phyloP scores from a whole-genome alignment of 2,113 vertebrate species.

The Clupea harengus region DNA sequence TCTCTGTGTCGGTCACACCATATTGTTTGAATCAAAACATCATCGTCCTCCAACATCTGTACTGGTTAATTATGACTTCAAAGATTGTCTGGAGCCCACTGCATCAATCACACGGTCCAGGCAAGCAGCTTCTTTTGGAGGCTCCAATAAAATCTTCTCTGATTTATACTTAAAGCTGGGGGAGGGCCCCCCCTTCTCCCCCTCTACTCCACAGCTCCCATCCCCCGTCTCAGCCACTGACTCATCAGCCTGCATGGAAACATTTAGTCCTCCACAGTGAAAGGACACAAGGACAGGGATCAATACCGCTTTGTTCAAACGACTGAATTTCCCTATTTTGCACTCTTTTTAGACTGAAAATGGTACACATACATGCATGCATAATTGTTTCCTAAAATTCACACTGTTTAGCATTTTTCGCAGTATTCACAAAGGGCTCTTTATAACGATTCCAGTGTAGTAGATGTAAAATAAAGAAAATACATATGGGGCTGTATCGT shows the following conservation, averaged over 20 bases:
- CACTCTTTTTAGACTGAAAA: slow-evolving; percentile 20
- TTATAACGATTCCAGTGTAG: not conserved
- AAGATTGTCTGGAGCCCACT: slow-evolving; percentile 7
- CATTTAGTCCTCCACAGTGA: slow-evolving; percentile 51
- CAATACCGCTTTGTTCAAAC: not conserved
- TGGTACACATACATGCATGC: not conserved
- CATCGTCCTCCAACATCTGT: slow-evolving; percentile 11
- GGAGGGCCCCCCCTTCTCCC: not conserved
- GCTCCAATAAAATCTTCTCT: slow-evolving; percentile 23
- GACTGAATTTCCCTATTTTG: not conserved
- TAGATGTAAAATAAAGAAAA: not conserved
- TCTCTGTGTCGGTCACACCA: slow-evolving; percentile 2
- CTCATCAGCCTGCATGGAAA: slow-evolving; percentile 72
- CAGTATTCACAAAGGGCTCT: not conserved
- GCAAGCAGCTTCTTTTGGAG: slow-evolving; percentile 14
- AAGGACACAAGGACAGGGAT: not conserved
- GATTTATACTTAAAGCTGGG: slow-evolving; percentile 23
- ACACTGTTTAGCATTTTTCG: not conserved
- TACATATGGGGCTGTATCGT: not conserved
- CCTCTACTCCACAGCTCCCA: slow-evolving; percentile 44
- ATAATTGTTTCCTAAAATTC: not conserved
- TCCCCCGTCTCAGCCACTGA: slow-evolving; percentile 57
- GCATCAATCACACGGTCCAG: not conserved
- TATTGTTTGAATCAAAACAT: slow-evolving; percentile 17
- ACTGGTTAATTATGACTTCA: slow-evolving; percentile 19